Evolutionary conservation across 1,140 invertebrate genomes (phyloP), one percentile per base, ranked within the genome.

Genomic region (Drosophila tani): DNA sequence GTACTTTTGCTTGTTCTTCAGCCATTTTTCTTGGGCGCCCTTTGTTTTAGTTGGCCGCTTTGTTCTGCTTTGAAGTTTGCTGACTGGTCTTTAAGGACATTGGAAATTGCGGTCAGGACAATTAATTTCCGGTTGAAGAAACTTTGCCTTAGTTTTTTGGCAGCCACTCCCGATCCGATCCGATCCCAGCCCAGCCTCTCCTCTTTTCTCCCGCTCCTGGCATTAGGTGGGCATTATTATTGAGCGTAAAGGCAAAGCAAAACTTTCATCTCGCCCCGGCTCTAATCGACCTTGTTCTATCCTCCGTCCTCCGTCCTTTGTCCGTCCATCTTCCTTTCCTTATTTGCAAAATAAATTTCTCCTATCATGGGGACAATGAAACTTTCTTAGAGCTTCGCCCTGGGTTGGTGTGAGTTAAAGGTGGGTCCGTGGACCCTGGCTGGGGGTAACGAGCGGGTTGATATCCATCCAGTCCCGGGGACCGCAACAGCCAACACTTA

Each of bases 71-170:
- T 87, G 85, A 90, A 90, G 84, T 87, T 87, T 90, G 77, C 74
- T 81, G 84, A 81, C 81, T 87, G 79, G 76, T 84, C 84, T 84
- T 84, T 87, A 88, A 87, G 87, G 85, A 87, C 84, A 87, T 87
- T 87, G 77, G 81, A 90, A 87, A 87, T 87, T 87, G 84, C 85
- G 84, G 84, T 87, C 84, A 87, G 81, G 76, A 81, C 85, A 90
- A 87, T 87, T 87, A 87, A 87, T 87, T 90, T 87, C 85, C 85
- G 85, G 71, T 88, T 87, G 84, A 90, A 83, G 65, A 81, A 87
- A 87, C 83, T 88, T 86, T 82, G 46, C 70, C 66, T 88, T 75
- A 81, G 80, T 86, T 86, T 86, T 85, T 86, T 79, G 82, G 64
- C 82, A 83, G 82, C 77, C 81, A 75, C 47, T 69, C 51, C 17